Evolutionary conservation across 2,797 vertebrate species (phyloP), one percentile per base, ranked within the genome.

Genomic region (Spea hammondii): DNA sequence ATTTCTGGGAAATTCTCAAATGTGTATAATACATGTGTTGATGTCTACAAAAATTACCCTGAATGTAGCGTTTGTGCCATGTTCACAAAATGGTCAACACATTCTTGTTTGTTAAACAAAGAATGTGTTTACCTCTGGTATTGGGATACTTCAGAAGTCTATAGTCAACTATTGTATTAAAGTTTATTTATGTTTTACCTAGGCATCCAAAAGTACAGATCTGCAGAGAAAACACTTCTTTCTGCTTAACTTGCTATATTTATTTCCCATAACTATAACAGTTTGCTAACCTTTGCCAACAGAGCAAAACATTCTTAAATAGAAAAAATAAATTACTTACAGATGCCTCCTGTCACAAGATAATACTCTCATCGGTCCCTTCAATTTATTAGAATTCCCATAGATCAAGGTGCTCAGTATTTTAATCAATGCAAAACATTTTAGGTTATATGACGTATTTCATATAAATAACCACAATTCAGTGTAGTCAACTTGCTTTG

Each of bases 261-360:
- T 5, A 65, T 54, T 84, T 72, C 50, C 65, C 55, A 72, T 14
- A n/a, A 67, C 66, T 67, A 32, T 0, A 13, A 6, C 5, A 60
- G 6, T 76, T 62, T 6, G 14, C 80, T 51, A 77, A 62, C 8
- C 49, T 74, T 83, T 85, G 12, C 5, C 62, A 70, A 45, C 1
- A 67, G 13, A 81, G 5, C 14, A 76, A 77, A 85, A 73, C 14
- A 65, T 46, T 54, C 67, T 79, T 51, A n/a, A 84, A 78, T 70
- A 17, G 3, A 4, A 53, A 83, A 88, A 85, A 67, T 12, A 82
- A 83, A 84, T 85, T 59, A 78, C 65, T 80, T 83, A 74, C 55
- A 83, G 32, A 53, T 49, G 4, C 9, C 47, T 76, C 32, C 69
- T 76, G 12, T 79, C 70, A 81, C 59, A 74, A 53, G 77, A 11